Base-by-base conservation (phyloP, 1,140 invertebrate species). In the Drosophila kohkoa region DNA sequence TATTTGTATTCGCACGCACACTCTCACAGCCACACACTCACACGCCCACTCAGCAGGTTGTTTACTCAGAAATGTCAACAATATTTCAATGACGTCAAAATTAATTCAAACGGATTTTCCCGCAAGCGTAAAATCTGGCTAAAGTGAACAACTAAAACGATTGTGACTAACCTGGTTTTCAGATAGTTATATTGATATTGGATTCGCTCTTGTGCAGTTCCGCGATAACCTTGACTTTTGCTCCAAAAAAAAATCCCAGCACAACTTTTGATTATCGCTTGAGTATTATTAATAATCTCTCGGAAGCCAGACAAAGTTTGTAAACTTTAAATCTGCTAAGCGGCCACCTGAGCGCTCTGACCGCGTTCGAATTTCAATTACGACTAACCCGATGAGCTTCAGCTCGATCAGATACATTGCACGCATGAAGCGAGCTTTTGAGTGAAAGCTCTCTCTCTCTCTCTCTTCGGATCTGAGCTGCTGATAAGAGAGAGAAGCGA, bases 141-240 rank as follows among this genome's bases (percentile, higher is more conserved):
- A 46, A 32, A 32, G 7, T 5, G 11, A 28, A 52, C 11, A 38
- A 46, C 15, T 51, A 13, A 20, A 60, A 35, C 45, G 13, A 58
- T 28, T 41, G 7, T 46, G 51, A 63, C 72, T 15, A 55, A 70
- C 66, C 73, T 75, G 63, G 30, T 28, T 2, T 59, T 68, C 1
- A 20, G 30, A 8, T 32, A 38, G 7, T 10, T 1, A 3, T 38
- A 38, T 38, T 38, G 35, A 11, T 38, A 10, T 10, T 38, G 7
- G 10, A 38, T 38, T 32, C 30, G 30, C n/a, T 55, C 32, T 35
- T 55, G 25, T 49, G 65, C 15, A 32, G 35, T 64, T 45, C 38
- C 15, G 16, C 5, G 54, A 71, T 75, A 75, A 71, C 73, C 73
- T 75, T 75, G 73, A 71, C 67, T 71, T 59, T 63, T 65, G 73